Base-by-base conservation (phyloP, 92 coral and sea anemone species). In the Zoanthus solanderi region DNA sequence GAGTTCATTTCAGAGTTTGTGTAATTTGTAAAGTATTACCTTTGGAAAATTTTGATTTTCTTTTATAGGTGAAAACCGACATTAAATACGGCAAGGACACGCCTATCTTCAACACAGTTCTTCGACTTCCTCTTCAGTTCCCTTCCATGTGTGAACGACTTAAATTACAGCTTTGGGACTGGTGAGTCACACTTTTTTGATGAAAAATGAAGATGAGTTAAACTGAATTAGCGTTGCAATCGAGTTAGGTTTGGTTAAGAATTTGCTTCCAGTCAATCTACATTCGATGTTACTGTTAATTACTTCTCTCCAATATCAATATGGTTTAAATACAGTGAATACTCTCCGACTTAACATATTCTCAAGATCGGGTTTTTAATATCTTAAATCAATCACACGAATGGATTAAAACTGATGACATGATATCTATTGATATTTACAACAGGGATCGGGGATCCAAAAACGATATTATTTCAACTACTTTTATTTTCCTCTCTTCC, bases 121-220 rank as follows among this genome's bases (percentile, higher is more conserved):
- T 97, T 31, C 91, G 96, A 84, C 85, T 97, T 44, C 98, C 99
- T 8, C 90, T 95, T 29, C 92, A 96, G 98, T 91, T 97, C 84
- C 99, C 99, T 16, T 97, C 99, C 28, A 97, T 97, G 99, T 97
- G 99, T 69, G 99, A 97, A 74, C 90, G 98, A 61, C 83, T 97
- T 7, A 97, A 95, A 86, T 79, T 97, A 23, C 99, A 97, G 90
- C 83, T 93, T 53, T 97, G 91, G 71, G 99, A 97, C 90, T 97
- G 99, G 99, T 97, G 65, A 89, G 4, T 54, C 29, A 34, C 28
- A 5, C 23, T 9, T 23, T 11, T 46, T 67, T 18, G 11, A 32
- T 37, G 18, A 4, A 56, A 30, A 5, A 61, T 29, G 13, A 15
- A 9, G 34, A 14, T 30, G 34, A 11, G 37, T 58, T 52, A 8